Evolutionary conservation across 1,140 invertebrate genomes (phyloP), one percentile per base, ranked within the genome.

Genomic region (Macrostomum lignano): DNA sequence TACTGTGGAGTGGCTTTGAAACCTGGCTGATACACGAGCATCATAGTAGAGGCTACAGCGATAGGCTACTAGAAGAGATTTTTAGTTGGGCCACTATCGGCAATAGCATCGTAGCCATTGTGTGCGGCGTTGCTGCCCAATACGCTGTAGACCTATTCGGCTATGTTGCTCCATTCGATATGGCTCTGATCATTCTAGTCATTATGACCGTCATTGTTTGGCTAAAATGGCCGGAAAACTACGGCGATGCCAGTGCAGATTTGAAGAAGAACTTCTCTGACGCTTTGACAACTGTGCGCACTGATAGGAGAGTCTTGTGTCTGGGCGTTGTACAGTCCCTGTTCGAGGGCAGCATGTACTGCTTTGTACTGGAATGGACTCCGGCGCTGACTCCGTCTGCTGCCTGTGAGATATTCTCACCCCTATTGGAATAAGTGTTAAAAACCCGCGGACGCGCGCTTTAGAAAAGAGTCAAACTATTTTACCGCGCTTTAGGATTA

Each of bases 291-390:
- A 40, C 51, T 15, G 61, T 62, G 26, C 42, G 34, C 38, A 44
- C 44, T 41, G 57, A 55, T 58, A n/a, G n/a, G n/a, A n/a, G n/a
- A n/a, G n/a, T n/a, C n/a, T n/a, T n/a, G n/a, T n/a, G n/a, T n/a
- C n/a, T n/a, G n/a, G n/a, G n/a, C n/a, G n/a, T n/a, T n/a, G n/a
- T n/a, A n/a, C n/a, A n/a, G n/a, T n/a, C 67, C 1, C 42, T 71
- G 13, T 71, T 70, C 52, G 70, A 72, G 50, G 66, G 68, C 36
- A 62, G 66, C 11, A 71, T 72, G 68, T 72, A 71, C 47, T 66
- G 66, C 10, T 72, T 72, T 55, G 67, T 72, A 6, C 63, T 71
- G 42, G 59, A 70, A 35, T 72, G 70, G 70, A 72, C 70, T 3
- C 70, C 70, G 2, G 61, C 70, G 9, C 47, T 72, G 46, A 65